Evolutionary conservation across 1,140 invertebrate species (phyloP), one percentile per base, ranked within the genome.

Genomic region (Scaptomyza montana): DNA sequence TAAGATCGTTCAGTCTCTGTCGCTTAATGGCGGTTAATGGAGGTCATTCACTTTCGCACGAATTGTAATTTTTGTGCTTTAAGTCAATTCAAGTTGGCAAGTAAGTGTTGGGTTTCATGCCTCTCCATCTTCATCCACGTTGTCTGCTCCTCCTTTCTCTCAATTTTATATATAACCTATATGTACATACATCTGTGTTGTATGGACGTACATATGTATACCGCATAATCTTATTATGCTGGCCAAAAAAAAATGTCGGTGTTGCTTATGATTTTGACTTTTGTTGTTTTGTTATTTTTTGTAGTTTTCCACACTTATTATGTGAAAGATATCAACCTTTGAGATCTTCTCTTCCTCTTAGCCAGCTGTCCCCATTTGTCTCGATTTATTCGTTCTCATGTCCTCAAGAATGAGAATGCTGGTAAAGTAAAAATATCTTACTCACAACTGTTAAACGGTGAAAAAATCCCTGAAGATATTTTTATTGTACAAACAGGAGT

Each of bases 11-110:
- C 57, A n/a, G 21, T 56, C 25, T 51, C 13, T 39, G 49, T 51
- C 41, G 36, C 69, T 77, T 82, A 82, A 80, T 82, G 77, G 74
- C 79, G 86, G 86, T 90, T 90, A 90, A 90, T 90, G 86, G 86
- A 90, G 86, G 86, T 90, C 86, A 90, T 90, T 90, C 86, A 90
- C 86, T 90, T 90, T 90, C 86, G 78, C 80, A 90, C 86, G 86
- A 90, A 90, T 86, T 81, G 76, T 90, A 76, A 76, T 81, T 74
- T 78, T 80, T 79, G 74, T 89, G 77, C 85, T 80, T 89, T 78
- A 78, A 89, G 77, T 73, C 68, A 77, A 89, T 73, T 73, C 78
- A 78, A 86, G 79, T 80, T 78, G 74, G 62, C 72, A 75, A 82
- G 69, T 78, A 63, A 66, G 72, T 65, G 62, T 66, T 66, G 45